Evolutionary conservation across 2,113 vertebrate genomes (phyloP).

Genomic region (Suricata suricatta): DNA sequence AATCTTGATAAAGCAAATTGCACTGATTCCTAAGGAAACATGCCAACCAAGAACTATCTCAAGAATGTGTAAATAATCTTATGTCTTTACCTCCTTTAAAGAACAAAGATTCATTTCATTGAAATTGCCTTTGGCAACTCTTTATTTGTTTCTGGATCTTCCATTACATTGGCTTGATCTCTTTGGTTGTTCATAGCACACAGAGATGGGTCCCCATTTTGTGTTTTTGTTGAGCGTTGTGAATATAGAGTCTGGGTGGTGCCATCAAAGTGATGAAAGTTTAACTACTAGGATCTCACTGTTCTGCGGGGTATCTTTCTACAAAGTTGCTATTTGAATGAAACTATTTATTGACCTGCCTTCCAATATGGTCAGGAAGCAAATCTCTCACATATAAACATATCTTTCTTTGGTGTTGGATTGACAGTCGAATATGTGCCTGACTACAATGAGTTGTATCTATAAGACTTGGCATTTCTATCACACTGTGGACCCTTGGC

Average conservation of each 20-base stretch:
- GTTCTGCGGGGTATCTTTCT: background rate
- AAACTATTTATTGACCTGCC: background rate
- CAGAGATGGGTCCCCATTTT: background rate
- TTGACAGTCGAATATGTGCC: background rate
- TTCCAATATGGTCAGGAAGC: background rate
- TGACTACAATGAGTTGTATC: background rate
- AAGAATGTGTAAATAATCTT: constrained; percentile 57
- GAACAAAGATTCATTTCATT: background rate
- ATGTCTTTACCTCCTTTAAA: constrained; percentile 59
- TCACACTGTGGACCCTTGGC: background rate
- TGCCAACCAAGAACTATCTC: background rate
- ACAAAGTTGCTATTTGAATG: background rate
- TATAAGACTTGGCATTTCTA: background rate
- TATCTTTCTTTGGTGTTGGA: background rate
- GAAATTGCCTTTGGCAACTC: constrained; percentile 3
- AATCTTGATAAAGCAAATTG: constrained; percentile 39
- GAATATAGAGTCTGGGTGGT: background rate
- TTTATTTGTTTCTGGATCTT: background rate
- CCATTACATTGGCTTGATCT: background rate
- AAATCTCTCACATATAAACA: background rate
- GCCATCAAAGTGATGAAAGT: background rate
- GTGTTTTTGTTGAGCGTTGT: background rate
- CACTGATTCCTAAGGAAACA: constrained; percentile 50
- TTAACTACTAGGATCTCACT: background rate
- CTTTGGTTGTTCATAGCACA: background rate